Base-by-base conservation (phyloP, 2,797 vertebrate species). In the Argya squamiceps region DNA sequence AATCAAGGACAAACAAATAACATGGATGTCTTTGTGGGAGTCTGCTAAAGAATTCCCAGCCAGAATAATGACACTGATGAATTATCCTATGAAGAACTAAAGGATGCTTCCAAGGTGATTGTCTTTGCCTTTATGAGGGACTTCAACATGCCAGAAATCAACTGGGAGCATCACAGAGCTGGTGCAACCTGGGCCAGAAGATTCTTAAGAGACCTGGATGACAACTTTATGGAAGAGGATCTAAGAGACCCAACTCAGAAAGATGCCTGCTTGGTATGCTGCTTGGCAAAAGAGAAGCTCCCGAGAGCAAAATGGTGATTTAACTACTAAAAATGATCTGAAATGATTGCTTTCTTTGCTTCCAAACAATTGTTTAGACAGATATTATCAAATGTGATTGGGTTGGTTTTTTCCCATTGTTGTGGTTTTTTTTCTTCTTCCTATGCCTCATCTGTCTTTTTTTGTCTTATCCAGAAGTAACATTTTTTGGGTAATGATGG, bases 381-480 rank as follows among this genome's bases (percentile, higher is more conserved):
- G 15, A 32, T 55, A 44, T 34, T 63, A 29, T 37, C 26, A 83
- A 52, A 64, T 58, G 32, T 41, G 11, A 29, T 15, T 7, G 2
- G 0, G 0, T 82, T 30, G 37, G n/a, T 84, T 30, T 34, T 83
- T 85, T 1, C 19, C 12, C 23, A 29, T 21, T 22, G 4, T 14
- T 56, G 6, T 56, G 32, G 2, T 0, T 0, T 15, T 18, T n/a
- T 49, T 37, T 5, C 5, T 67, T 27, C 6, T 12, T 77, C 1
- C 10, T 78, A 12, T 55, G 11, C 6, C 3, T 5, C 2, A 1
- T 49, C 9, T 12, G 7, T 68, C 15, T 59, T 58, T 21, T 65
- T 74, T 59, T 62, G 17, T 71, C 19, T 78, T 84, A 24, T 47
- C 62, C 2, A 23, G 23, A 75, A 79, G 14, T 10, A 27, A 52